Conservation (phyloP, 1,140 invertebrate species). For the Spodoptera litura region DNA sequence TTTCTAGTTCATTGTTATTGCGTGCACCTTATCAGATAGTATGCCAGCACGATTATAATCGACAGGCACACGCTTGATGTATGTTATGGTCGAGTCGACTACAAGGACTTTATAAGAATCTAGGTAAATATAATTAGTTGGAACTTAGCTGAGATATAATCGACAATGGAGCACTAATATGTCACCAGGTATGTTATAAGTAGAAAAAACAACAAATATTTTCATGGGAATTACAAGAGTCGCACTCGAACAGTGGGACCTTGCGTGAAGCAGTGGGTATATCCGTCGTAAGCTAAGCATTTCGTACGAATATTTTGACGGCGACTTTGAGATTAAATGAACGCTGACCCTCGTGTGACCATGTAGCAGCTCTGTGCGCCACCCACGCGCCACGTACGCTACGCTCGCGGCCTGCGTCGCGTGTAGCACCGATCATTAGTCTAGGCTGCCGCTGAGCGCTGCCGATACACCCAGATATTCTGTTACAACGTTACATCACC, state of each 20-base stretch:
- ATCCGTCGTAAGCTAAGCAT: not conserved
- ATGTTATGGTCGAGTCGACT: constrained; percentile 16
- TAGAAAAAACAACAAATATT: constrained; percentile 51
- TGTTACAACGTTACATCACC: constrained; percentile 27
- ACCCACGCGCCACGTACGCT: not conserved
- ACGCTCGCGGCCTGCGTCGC: not conserved
- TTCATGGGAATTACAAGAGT: constrained; percentile 53
- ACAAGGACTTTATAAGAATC: constrained; percentile 38
- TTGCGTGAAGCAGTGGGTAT: not conserved
- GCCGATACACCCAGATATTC: constrained; percentile 15
- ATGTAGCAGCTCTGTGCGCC: constrained; percentile 1
- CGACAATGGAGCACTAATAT: constrained; percentile 48
- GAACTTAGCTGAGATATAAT: constrained; percentile 45
- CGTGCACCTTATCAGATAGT: constrained; percentile 1
- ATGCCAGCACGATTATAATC: constrained; percentile 8
- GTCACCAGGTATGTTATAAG: constrained; percentile 39
- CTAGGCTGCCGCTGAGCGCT: not conserved
- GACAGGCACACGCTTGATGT: not conserved
- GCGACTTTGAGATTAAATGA: constrained; percentile 16
- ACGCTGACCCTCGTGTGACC: constrained; percentile 40
- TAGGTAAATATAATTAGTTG: constrained; percentile 40
- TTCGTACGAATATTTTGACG: not conserved
- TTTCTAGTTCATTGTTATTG: constrained; percentile 30
- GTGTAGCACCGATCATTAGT: constrained; percentile 21
- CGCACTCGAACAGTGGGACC: constrained; percentile 8